These are phyloP conservation scores for Arothron firmamentum DNA, from an alignment of 2,113 vertebrate species.

Conservation along the genomic window DNA sequence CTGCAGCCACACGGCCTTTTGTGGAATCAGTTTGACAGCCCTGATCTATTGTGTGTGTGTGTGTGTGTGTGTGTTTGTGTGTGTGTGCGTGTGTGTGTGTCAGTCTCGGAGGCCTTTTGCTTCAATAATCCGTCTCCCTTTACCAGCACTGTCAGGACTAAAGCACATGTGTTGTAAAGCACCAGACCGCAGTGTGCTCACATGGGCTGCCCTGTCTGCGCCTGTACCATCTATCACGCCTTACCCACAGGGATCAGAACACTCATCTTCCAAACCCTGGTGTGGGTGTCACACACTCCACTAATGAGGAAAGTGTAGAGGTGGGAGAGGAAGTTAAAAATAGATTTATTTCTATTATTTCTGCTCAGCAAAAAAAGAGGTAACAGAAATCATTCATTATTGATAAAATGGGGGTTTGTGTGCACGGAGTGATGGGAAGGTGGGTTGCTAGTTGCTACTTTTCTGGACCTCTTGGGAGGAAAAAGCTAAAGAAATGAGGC, in stretches of 20 bases:
- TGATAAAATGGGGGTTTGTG: slow-evolving; percentile 39
- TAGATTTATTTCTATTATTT: slow-evolving; percentile 42
- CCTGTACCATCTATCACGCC: slow-evolving; percentile 9
- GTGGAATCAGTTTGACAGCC: no score
- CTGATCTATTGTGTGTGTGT: no score
- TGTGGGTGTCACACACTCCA: slow-evolving; percentile 61
- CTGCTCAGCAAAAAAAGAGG: slow-evolving; percentile 20
- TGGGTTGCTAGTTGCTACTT: slow-evolving; percentile 23
- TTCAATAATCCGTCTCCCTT: slow-evolving; percentile 63
- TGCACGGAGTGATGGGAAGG: neutral
- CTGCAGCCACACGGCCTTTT: no score
- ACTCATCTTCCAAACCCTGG: slow-evolving; percentile 59
- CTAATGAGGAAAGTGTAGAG: slow-evolving; percentile 64
- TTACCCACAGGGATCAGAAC: slow-evolving; percentile 47
- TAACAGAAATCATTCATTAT: slow-evolving; percentile 50
- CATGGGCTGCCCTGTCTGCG: neutral
- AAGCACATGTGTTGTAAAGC: slow-evolving; percentile 1
- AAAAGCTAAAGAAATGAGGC: slow-evolving; percentile 16
- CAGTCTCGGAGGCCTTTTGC: slow-evolving; percentile 38
- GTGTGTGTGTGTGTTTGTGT: no score
- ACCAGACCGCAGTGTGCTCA: neutral
- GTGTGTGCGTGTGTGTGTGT: slow-evolving; percentile 27
- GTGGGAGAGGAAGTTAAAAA: slow-evolving; percentile 50
- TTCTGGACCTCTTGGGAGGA: slow-evolving; percentile 7
- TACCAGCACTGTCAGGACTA: slow-evolving; percentile 48